These are phyloP conservation scores for Tenebrosternarchus preto DNA, from an alignment of 2,113 vertebrate genomes.

Conservation along the genomic window DNA sequence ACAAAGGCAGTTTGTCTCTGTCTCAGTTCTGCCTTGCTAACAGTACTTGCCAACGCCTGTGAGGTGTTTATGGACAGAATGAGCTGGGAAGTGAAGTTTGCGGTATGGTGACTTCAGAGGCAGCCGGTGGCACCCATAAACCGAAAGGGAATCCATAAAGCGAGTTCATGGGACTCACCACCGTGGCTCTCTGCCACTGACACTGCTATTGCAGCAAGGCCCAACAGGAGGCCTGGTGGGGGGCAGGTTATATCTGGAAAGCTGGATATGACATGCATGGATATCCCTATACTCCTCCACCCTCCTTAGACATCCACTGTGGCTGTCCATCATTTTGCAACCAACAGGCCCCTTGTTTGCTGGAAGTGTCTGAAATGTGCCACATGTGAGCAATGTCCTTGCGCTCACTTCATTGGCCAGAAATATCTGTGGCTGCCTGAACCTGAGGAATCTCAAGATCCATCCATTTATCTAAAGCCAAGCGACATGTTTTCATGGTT, in stretches of 20 bases:
- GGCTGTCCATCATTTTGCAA: conserved; percentile 50
- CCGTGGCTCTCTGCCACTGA: conserved; percentile 31
- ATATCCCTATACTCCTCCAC: conserved; percentile 15
- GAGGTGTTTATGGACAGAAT: conserved; percentile 17
- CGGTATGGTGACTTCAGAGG: neutral
- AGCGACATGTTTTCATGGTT: conserved; percentile 17
- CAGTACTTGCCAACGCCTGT: conserved; percentile 1
- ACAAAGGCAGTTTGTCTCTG: neutral
- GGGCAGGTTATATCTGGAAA: conserved; percentile 39
- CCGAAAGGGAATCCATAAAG: conserved; percentile 5
- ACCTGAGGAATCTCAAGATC: conserved; percentile 18
- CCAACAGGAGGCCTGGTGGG: neutral
- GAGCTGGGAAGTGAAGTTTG: conserved; percentile 1
- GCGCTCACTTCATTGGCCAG: conserved; percentile 22
- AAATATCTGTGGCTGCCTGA: conserved; percentile 42
- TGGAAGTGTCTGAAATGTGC: conserved; percentile 39
- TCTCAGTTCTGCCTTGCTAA: neutral
- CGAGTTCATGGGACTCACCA: no score
- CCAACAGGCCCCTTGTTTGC: conserved; percentile 22
- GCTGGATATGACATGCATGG: conserved; percentile 26
- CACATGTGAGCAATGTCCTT: conserved; percentile 11
- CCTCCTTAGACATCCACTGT: conserved; percentile 31
- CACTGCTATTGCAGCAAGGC: conserved; percentile 1
- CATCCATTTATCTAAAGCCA: conserved; percentile 27
- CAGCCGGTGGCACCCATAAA: neutral